A percentile compares a stretch with the other conserved stretches of the same genome.
phyloP scores from a whole-genome alignment of 1,140 invertebrate species.

The Drosophila rhopaloa region DNA sequence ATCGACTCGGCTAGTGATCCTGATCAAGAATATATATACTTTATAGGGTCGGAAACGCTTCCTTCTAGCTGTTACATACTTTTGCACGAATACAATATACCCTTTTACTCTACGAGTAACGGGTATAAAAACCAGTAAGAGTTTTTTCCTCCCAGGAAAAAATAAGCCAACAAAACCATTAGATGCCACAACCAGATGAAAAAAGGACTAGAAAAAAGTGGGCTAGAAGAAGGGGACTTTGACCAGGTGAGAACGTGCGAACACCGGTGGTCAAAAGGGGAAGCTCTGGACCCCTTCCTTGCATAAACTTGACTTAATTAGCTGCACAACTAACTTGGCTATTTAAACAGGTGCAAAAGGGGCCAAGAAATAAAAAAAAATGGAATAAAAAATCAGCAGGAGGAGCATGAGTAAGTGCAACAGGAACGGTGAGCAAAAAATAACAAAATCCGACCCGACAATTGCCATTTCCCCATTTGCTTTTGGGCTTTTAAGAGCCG shows the following conservation, averaged over 20 bases:
- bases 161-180: constrained; percentile 46
- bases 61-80: no score
- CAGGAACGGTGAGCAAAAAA: not conserved
- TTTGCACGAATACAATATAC: no score
- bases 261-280: constrained; percentile 14
- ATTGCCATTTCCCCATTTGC: constrained; percentile 55
- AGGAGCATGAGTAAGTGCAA: constrained; percentile 13
- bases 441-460: constrained; percentile 20
- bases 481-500: constrained; percentile 53
- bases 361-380: constrained; percentile 16
- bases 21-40: no score
- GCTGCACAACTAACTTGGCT: constrained; percentile 77
- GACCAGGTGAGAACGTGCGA: constrained; percentile 52
- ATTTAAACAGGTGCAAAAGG: constrained; percentile 74
- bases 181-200: constrained; percentile 14
- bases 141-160: constrained; percentile 5
- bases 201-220: not conserved
- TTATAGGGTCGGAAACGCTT: no score
- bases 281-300: constrained; percentile 36
- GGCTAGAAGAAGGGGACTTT: not conserved
- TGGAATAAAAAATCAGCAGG: constrained; percentile 1
- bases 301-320: constrained; percentile 83
- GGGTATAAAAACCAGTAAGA: constrained; percentile 23
- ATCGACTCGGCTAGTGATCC: no score
- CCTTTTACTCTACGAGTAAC: no score